Percentiles rank a stretch among this genome's conserved stretches.
Conservation (phyloP, 2,888 invertebrate genomes). For the Chalcis sispes region DNA sequence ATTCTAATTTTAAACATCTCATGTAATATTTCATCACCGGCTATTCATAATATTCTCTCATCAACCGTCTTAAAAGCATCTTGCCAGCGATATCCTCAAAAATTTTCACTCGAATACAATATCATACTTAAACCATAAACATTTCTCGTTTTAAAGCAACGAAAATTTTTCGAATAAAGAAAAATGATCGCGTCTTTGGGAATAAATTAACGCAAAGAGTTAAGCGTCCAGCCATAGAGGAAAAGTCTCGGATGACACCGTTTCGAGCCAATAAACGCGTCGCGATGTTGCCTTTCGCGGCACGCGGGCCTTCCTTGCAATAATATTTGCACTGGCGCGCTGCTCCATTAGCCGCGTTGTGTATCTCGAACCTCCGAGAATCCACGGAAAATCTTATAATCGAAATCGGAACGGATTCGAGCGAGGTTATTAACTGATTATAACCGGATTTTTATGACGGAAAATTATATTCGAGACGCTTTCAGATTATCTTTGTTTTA, state of each 20-base stretch:
- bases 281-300: neutral
- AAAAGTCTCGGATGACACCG: slow-evolving; percentile 46
- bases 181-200: neutral
- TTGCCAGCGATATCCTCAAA: too few species aligned
- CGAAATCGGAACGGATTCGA: neutral
- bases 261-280: slow-evolving; percentile 38
- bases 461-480: neutral
- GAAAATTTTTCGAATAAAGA: neutral
- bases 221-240: neutral
- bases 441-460: neutral
- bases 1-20: too few species aligned
- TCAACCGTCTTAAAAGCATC: too few species aligned
- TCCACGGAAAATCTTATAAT: neutral
- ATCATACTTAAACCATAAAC: too few species aligned
- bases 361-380: slow-evolving; percentile 1
- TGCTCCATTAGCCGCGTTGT: slow-evolving; percentile 49
- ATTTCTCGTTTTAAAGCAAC: too few species aligned
- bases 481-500: too few species aligned
- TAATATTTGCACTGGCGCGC: slow-evolving; percentile 54
- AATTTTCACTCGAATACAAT: too few species aligned
- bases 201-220: too few species aligned
- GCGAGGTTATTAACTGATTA: neutral
- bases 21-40: too few species aligned
- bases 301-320: slow-evolving; percentile 42
- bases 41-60: too few species aligned